Percentiles rank a stretch among this genome's conserved stretches.
Conservation (phyloP, 2,113 vertebrate species). For the Melanocharis versteri region DNA sequence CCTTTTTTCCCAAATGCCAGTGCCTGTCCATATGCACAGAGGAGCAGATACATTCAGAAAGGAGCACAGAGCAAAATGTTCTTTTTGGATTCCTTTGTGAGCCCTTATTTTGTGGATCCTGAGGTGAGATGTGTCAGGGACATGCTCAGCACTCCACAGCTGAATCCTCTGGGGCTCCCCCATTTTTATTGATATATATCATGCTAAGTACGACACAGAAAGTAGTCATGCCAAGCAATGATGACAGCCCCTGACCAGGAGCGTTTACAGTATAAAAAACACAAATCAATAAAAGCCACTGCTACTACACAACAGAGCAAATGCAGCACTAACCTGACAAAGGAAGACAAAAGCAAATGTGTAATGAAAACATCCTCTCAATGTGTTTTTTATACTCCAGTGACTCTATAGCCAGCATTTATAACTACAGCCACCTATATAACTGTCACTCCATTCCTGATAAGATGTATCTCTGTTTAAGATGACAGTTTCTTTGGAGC, state of each 20-base stretch:
- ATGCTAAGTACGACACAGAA: background rate
- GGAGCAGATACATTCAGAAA: background rate
- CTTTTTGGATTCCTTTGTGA: background rate
- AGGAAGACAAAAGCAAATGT: slow-evolving; percentile 50
- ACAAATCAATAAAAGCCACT: slow-evolving; percentile 34
- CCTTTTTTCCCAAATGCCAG: background rate
- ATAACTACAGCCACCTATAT: slow-evolving; percentile 34
- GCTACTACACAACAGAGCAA: slow-evolving; percentile 12
- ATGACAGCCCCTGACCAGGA: slow-evolving; percentile 40
- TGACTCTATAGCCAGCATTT: slow-evolving; percentile 45
- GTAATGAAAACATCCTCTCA: slow-evolving; percentile 38
- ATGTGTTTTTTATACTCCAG: slow-evolving; percentile 24
- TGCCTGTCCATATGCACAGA: background rate
- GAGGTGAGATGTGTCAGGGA: slow-evolving; percentile 8
- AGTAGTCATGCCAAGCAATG: background rate
- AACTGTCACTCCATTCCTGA: slow-evolving; percentile 22
- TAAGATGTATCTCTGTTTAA: background rate
- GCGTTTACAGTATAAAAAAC: background rate
- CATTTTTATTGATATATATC: slow-evolving; percentile 31
- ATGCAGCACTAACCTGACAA: slow-evolving; percentile 23
- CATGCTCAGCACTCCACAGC: background rate
- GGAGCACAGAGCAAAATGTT: background rate
- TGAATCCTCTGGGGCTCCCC: background rate
- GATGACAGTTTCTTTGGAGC: slow-evolving; percentile 35
- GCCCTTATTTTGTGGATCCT: background rate